Evolutionary conservation across 2,113 vertebrate species (phyloP).

Genomic region (Hyla sarda): DNA sequence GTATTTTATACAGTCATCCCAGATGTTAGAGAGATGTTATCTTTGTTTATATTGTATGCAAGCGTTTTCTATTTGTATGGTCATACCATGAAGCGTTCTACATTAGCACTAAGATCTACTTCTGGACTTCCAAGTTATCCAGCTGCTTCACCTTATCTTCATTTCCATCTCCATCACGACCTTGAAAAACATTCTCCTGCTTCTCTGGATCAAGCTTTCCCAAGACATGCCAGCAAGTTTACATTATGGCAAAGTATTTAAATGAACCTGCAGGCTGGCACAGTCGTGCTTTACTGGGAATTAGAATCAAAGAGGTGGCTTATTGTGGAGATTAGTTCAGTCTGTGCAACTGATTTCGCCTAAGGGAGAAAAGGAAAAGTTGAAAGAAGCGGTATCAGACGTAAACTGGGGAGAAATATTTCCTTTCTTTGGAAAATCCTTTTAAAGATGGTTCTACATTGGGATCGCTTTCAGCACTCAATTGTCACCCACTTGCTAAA

Average conservation of each 20-base stretch:
- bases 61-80: neutral
- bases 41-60: neutral
- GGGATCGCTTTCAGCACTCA: slow-evolving; percentile 25
- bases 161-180: slow-evolving; percentile 22
- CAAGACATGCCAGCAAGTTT: slow-evolving; percentile 59
- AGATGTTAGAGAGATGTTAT: neutral
- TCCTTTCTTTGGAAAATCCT: slow-evolving; percentile 55
- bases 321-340: slow-evolving; percentile 67
- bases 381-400: slow-evolving; percentile 67
- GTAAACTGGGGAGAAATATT: slow-evolving; percentile 65
- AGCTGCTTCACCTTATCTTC: neutral
- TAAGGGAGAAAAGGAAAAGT: slow-evolving; percentile 62
- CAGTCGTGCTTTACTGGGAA: slow-evolving; percentile 67
- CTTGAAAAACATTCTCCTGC: slow-evolving; percentile 34
- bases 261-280: slow-evolving; percentile 66
- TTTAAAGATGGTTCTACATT: slow-evolving; percentile 55
- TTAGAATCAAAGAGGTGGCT: slow-evolving; percentile 71
- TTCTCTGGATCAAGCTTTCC: neutral
- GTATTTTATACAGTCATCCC: neutral
- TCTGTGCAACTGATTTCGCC: slow-evolving; percentile 66
- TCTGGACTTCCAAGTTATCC: neutral
- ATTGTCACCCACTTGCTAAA: slow-evolving; percentile 19
- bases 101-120: neutral
- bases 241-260: slow-evolving; percentile 67
- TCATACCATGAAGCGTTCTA: neutral